These are phyloP conservation scores for Botrylloides violaceus DNA, from an alignment of 23 tunicate species.

Conservation along the genomic window DNA sequence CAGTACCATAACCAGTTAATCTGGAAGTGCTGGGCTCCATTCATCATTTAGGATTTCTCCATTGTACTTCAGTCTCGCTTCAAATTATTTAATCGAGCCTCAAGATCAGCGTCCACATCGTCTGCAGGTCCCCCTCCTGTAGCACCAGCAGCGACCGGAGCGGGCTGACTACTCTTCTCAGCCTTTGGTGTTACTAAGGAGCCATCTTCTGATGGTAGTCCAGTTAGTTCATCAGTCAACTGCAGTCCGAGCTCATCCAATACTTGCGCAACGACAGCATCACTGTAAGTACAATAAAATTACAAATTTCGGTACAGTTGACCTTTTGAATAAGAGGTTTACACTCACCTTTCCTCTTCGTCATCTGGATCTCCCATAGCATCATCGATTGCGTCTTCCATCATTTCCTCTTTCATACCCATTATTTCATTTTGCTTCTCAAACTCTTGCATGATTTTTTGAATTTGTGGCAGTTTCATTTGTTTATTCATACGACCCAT, in stretches of 20 bases:
- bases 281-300: slow-evolving; percentile 25
- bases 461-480: slow-evolving; percentile 99
- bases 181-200: slow-evolving; percentile 34
- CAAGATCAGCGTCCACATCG: slow-evolving; percentile 95
- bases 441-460: slow-evolving; percentile 97
- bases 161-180: slow-evolving; percentile 9
- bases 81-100: slow-evolving; percentile 91
- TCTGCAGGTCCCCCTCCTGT: slow-evolving; percentile 46
- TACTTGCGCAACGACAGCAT: slow-evolving; percentile 81
- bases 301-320: background rate
- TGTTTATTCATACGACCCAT: slow-evolving; percentile 96
- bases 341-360: slow-evolving; percentile 81
- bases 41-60: background rate
- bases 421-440: slow-evolving; percentile 90
- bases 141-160: slow-evolving; percentile 29
- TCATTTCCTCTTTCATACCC: slow-evolving; percentile 99
- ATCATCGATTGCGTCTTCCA: slow-evolving; percentile 99
- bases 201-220: slow-evolving; percentile 49
- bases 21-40: too few species aligned
- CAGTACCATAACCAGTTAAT: too few species aligned
- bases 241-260: slow-evolving; percentile 87
- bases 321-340: background rate
- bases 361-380: slow-evolving; percentile 98
- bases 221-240: slow-evolving; percentile 78
- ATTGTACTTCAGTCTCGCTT: slow-evolving; percentile 51